A percentile compares a stretch with the other conserved stretches of the same genome.
Evolutionary conservation across 2,113 vertebrate genomes (phyloP).

Genomic region (Amblyornis subalaris): DNA sequence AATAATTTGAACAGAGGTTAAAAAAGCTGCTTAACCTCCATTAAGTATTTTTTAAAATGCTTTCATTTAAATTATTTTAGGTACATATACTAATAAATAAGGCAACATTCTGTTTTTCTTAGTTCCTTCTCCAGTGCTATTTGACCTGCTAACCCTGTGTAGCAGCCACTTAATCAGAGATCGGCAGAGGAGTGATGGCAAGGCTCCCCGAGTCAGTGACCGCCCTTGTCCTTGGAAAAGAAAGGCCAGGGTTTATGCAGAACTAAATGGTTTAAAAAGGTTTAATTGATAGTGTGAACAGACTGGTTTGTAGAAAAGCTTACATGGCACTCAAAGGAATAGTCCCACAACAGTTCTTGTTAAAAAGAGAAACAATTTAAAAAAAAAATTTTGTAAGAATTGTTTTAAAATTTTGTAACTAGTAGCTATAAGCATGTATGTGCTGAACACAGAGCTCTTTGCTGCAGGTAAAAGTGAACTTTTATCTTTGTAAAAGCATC

Average conservation of each 20-base stretch:
- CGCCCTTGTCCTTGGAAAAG: conserved; percentile 74
- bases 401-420: neutral
- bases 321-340: conserved; percentile 20
- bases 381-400: neutral
- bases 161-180: conserved; percentile 73
- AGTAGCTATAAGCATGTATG: neutral
- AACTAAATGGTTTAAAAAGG: conserved; percentile 63
- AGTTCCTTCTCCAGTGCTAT: conserved; percentile 45
- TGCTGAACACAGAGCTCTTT: neutral
- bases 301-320: conserved; percentile 9
- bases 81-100: conserved; percentile 71
- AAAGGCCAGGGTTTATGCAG: conserved; percentile 64
- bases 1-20: conserved; percentile 79
- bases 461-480: neutral
- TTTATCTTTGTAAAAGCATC: neutral
- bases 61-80: conserved; percentile 79
- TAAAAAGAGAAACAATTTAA: neutral
- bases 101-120: conserved; percentile 56
- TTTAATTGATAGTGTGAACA: conserved; percentile 68
- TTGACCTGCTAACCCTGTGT: conserved; percentile 63
- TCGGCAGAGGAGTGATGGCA: conserved; percentile 57
- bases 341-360: neutral
- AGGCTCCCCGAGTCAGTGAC: conserved; percentile 57
- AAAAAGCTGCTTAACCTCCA: conserved; percentile 79
- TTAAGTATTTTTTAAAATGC: conserved; percentile 79